Evolutionary conservation across 2,888 invertebrate species (phyloP), one percentile per base, ranked within the genome.

Genomic region (Brachynemurus nebulosus): DNA sequence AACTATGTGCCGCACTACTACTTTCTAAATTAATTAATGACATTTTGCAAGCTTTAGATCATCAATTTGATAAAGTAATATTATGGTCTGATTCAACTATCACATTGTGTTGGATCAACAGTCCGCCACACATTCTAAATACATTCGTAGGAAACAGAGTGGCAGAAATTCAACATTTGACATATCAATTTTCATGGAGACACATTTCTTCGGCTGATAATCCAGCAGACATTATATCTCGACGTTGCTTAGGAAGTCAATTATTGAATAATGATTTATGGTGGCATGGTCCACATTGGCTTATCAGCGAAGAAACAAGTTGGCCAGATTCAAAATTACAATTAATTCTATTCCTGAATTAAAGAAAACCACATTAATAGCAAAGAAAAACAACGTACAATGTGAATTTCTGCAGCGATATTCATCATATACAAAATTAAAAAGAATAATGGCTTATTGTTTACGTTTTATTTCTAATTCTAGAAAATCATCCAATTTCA

Each of bases 271-370:
- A 11, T 6, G 18, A 18, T 21, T 11, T n/a, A 12, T 45, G 45
- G 45, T 40, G 40, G 45, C 20, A 40, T 12, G 45, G 45, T 14
- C 40, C 45, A 33, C 18, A 17, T 20, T 44, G 44, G 39, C 16
- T 44, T 20, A 16, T 18, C 11, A 12, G 19, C 2, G 8, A 23
- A 9, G 38, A 39, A 30, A 21, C 37, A 8, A 17, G 40, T n/a
- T 44, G 39, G 44, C 40, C 39, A 39, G 12, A 4, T 19, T n/a
- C n/a, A n/a, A n/a, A n/a, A n/a, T n/a, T n/a, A n/a, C n/a, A n/a
- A n/a, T n/a, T n/a, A n/a, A n/a, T n/a, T n/a, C n/a, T n/a, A n/a
- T n/a, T n/a, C n/a, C n/a, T n/a, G n/a, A n/a, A n/a, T n/a, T n/a
- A n/a, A n/a, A n/a, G n/a, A n/a, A n/a, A n/a, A n/a, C n/a, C n/a